Base-by-base conservation (phyloP, 30 jellyfish, hydroid and myxozoan genomes). In the Chrysaora quinquecirrha region DNA sequence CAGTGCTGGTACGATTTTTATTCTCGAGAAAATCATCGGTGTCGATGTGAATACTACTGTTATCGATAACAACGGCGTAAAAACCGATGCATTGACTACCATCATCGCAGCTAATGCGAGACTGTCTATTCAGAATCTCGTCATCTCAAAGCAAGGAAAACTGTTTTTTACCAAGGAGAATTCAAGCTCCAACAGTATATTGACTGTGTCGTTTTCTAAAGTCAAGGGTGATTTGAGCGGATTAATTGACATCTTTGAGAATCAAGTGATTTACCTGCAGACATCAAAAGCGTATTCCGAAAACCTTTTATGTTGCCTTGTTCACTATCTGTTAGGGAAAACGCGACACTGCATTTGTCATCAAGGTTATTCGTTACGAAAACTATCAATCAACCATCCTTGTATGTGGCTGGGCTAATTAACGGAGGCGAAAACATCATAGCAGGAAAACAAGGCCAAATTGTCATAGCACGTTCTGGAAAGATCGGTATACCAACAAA, bases 171-270 rank as follows among this genome's bases (percentile, higher is more conserved):
- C 81, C 1, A 16, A 73, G 28, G 43, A 65, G 3, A 58, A 58
- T 3, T 2, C 25, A 11, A 29, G 78, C 54, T 47, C 30, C 21
- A 16, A 38, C 29, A 27, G 21, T 9, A 9, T 64, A 1, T 80
- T 82, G 12, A 77, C 43, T 22, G 63, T 82, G 48, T 43, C 48
- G 38, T 70, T 82, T 32, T 34, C 76, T 19, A 70, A 60, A 71
- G 85, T 82, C 4, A 31, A 64, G 21, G 93, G 93, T 29, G 93
- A 82, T 82, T 34, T 70, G 22, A 82, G 81, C 58, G 93, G 93
- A 7, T 21, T 62, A 0, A 34, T 82, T 31, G 25, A 20, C 0
- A 32, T 82, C 25, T 23, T 6, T 19, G 75, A 60, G 29, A 72
- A 64, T 30, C 93, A 82, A 35, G 30, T 68, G 31, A 74, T 70